These are phyloP conservation scores for Rhinogobius similis DNA, from an alignment of 2,113 vertebrate genomes.

Conservation along the genomic window DNA sequence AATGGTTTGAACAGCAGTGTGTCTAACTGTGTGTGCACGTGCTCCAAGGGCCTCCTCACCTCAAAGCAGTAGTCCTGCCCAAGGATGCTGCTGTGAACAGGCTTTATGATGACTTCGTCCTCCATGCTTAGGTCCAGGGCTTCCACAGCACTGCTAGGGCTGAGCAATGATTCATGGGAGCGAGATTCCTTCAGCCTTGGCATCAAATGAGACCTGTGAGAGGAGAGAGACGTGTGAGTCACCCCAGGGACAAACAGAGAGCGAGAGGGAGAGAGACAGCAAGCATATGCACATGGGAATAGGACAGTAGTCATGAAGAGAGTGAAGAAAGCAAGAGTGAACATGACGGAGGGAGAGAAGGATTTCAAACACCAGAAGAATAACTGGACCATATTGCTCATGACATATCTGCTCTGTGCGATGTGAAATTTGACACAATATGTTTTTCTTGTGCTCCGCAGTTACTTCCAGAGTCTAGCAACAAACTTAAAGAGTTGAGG, in stretches of 20 bases:
- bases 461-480: too few species aligned
- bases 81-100: conserved; percentile 96
- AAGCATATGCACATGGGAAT: conserved; percentile 2
- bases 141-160: conserved; percentile 95
- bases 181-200: conserved; percentile 98
- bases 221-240: conserved; percentile 41
- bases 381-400: too few species aligned
- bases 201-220: conserved; percentile 97
- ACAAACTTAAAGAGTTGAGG: too few species aligned
- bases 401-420: too few species aligned
- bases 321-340: conserved; percentile 37
- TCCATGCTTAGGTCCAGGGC: conserved; percentile 99
- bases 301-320: conserved; percentile 35
- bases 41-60: conserved; percentile 80
- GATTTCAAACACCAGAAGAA: conserved; percentile 18
- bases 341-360: conserved; percentile 24
- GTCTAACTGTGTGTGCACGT: background rate
- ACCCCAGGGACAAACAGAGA: conserved; percentile 14
- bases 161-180: conserved; percentile 98
- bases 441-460: too few species aligned
- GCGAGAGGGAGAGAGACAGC: background rate
- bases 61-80: conserved; percentile 98
- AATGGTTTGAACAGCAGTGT: too few species aligned
- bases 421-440: too few species aligned
- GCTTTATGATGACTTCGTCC: conserved; percentile 96